Evolutionary conservation across 2,888 invertebrate species (phyloP), one percentile per base, ranked within the genome.

Genomic region (Sinodicranocentrus sp.): DNA sequence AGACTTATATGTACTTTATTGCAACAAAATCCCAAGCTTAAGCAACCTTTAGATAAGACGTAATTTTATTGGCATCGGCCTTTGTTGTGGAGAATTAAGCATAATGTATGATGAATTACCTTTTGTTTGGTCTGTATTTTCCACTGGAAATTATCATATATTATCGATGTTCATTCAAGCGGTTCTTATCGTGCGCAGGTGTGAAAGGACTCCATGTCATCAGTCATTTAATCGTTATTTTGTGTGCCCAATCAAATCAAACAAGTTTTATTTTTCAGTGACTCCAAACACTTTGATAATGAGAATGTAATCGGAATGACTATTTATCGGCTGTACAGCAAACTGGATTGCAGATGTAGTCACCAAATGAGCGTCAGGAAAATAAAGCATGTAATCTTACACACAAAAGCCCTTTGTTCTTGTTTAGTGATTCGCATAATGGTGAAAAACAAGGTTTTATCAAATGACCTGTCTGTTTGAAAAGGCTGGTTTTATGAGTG

Each of bases 111-210:
- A 54, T 71, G 33, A 71, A 71, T 71, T 71, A 28, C 33, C 52
- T 71, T 59, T 71, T 54, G 28, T 71, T 68, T 68, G 68, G 26
- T n/a, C 26, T 33, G 33, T 10, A 33, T 33, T 33, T 33, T 33
- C 10, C 15, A 19, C 52, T n/a, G 1, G 52, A 52, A 52, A 52
- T 52, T 52, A 52, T 52, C 52, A 52, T n/a, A 44, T 8, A n/a
- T 48, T n/a, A 33, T 33, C 33, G 33, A 33, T 33, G 33, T 33
- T 33, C 33, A 33, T 33, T 33, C 33, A 33, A 33, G 33, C 33
- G 3, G 5, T 33, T 33, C 10, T 33, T 33, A 33, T 33, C 33
- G 6, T 19, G 19, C n/a, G 1, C 57, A 57, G 57, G 57, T 57
- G 25, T 57, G 57, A 23, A 57, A 54, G 25, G 25, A 57, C 25